Conservation (phyloP, 2,113 vertebrate species). For the Pagrus major region DNA sequence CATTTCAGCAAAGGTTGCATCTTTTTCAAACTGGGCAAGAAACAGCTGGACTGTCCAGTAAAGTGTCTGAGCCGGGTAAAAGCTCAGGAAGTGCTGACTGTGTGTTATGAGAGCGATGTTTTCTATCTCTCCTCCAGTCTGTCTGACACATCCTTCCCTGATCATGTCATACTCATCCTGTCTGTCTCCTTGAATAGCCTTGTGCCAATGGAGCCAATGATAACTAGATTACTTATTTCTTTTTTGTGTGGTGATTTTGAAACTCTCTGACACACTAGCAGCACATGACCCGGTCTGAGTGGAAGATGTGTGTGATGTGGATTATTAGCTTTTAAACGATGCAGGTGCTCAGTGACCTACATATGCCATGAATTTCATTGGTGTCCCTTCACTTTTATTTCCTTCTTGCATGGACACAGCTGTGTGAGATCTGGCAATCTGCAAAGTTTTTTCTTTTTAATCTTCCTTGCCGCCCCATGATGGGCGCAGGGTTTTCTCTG, state of each 20-base stretch:
- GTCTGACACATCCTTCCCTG: conserved; percentile 61
- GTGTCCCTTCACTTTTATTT: conserved; percentile 11
- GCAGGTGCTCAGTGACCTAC: conserved; percentile 76
- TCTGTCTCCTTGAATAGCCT: conserved; percentile 33
- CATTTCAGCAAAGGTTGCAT: conserved; percentile 23
- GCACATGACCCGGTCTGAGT: not conserved
- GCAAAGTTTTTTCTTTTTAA: conserved; percentile 73
- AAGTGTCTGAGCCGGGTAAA: conserved; percentile 12
- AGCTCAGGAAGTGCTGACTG: conserved; percentile 60
- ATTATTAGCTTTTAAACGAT: conserved; percentile 65
- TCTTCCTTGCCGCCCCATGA: conserved; percentile 67
- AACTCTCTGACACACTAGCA: not conserved
- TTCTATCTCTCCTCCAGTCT: conserved; percentile 50
- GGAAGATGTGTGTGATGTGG: conserved; percentile 23
- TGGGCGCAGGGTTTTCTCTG: conserved; percentile 62
- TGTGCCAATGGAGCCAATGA: not conserved
- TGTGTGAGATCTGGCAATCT: conserved; percentile 73
- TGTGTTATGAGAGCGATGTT: conserved; percentile 50
- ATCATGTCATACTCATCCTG: conserved; percentile 49
- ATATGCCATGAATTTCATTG: conserved; percentile 43
- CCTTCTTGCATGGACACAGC: conserved; percentile 64
- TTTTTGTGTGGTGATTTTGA: not conserved
- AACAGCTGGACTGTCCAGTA: conserved; percentile 40
- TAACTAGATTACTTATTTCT: not conserved
- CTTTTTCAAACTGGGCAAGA: conserved; percentile 4